These are phyloP conservation scores for Stichopus chloronotus DNA, from an alignment of 35 echinoderm and acorn worm genomes.

Conservation along the genomic window DNA sequence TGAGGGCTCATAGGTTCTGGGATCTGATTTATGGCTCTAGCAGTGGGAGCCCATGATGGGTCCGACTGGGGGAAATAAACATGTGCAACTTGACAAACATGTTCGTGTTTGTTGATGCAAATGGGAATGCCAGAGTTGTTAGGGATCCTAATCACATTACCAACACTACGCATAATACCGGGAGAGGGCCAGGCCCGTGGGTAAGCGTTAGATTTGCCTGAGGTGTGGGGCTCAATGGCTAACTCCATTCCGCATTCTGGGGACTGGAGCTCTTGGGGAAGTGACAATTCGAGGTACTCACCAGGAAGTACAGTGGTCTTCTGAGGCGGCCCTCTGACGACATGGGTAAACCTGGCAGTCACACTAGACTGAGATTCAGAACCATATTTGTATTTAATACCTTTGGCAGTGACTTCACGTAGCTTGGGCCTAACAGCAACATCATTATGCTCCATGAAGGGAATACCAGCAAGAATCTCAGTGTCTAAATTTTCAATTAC, in stretches of 20 bases:
- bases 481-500: conserved; percentile 74
- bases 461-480: conserved; percentile 71
- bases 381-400: too few species aligned
- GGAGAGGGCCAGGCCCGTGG: too few species aligned
- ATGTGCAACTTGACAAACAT: background rate
- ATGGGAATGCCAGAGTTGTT: background rate
- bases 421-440: too few species aligned
- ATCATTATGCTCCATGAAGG: too few species aligned
- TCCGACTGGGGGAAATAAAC: conserved; percentile 2
- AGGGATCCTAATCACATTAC: background rate
- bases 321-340: conserved; percentile 18
- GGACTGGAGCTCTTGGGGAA: background rate
- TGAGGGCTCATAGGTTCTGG: too few species aligned
- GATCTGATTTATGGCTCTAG: too few species aligned
- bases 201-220: too few species aligned
- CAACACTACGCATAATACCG: background rate
- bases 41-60: background rate
- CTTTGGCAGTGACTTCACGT: too few species aligned
- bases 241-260: background rate
- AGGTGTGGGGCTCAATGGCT: background rate
- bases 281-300: conserved; percentile 2
- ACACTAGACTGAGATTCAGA: background rate
- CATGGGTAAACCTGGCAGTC: background rate
- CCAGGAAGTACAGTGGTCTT: background rate
- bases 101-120: background rate